phyloP scores from a whole-genome alignment of 2,888 invertebrate species.

The Drosophila conformis region DNA sequence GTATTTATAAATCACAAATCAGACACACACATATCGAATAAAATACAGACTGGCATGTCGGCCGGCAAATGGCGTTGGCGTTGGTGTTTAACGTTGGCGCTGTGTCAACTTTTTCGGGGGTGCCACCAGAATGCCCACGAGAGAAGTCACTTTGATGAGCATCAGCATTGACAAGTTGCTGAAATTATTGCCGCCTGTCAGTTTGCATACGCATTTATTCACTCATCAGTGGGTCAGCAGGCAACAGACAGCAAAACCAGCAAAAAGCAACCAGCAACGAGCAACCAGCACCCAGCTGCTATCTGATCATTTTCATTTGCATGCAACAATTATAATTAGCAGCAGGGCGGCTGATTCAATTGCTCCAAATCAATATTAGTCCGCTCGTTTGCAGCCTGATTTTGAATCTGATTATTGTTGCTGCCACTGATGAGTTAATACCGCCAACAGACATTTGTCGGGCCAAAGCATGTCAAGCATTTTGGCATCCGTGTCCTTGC shows the following conservation, averaged over 20 bases:
- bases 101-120: conserved; percentile 67
- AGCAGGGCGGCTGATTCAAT: conserved; percentile 33
- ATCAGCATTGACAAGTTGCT: conserved; percentile 75
- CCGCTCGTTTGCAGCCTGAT: conserved; percentile 23
- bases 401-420: conserved; percentile 40
- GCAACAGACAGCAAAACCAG: background rate
- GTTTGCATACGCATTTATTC: conserved; percentile 69
- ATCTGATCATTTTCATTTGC: conserved; percentile 17
- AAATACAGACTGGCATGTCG: conserved; percentile 40
- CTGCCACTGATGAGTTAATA: conserved; percentile 70
- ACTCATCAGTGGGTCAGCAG: conserved; percentile 54
- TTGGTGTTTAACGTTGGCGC: conserved; percentile 49
- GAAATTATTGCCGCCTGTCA: conserved; percentile 77
- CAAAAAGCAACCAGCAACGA: background rate
- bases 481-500: conserved; percentile 24
- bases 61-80: conserved; percentile 39
- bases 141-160: conserved; percentile 74
- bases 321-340: conserved; percentile 66
- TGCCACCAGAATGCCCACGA: conserved; percentile 16
- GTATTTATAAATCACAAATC: conserved; percentile 68
- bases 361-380: conserved; percentile 66
- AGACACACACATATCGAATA: conserved; percentile 64
- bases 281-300: background rate
- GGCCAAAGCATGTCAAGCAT: conserved; percentile 13
- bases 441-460: conserved; percentile 67